phyloP scores from a whole-genome alignment of 1,140 invertebrate species.

The Heterodera carotae region DNA sequence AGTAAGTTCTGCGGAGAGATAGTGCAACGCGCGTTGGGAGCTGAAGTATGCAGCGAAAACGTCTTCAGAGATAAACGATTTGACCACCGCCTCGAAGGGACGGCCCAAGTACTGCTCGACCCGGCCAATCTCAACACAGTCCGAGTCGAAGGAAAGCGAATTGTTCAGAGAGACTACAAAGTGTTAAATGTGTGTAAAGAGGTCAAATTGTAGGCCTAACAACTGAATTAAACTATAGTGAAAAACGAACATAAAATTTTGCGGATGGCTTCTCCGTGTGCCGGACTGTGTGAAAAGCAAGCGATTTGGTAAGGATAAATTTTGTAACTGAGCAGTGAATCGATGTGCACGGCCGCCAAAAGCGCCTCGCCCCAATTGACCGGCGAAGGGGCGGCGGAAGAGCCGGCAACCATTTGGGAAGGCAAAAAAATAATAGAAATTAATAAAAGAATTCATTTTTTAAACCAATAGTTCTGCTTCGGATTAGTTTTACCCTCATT shows the following conservation, averaged over 20 bases:
- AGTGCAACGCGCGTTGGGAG: background rate
- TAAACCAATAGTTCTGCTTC: too few relatives aligned
- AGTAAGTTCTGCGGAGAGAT: background rate
- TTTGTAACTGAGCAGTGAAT: background rate
- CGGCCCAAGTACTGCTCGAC: conserved; percentile 3
- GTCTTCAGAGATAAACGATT: background rate
- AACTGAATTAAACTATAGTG: too few relatives aligned
- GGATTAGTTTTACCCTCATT: too few relatives aligned
- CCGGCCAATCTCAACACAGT: background rate
- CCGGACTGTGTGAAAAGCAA: background rate
- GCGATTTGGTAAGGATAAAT: background rate
- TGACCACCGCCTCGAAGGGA: background rate
- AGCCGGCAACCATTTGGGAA: background rate
- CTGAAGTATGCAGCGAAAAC: background rate
- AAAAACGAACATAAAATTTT: background rate
- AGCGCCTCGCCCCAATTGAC: background rate
- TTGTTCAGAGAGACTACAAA: background rate
- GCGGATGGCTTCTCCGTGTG: background rate
- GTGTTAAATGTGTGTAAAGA: too few relatives aligned
- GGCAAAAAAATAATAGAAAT: background rate
- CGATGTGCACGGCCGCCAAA: background rate
- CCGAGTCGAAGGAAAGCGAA: background rate
- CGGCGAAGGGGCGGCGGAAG: background rate
- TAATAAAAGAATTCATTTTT: background rate
- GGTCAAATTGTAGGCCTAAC: too few relatives aligned